phyloP scores from a whole-genome alignment of 2,888 invertebrate species.

The Caenorhabditis macrosperma region DNA sequence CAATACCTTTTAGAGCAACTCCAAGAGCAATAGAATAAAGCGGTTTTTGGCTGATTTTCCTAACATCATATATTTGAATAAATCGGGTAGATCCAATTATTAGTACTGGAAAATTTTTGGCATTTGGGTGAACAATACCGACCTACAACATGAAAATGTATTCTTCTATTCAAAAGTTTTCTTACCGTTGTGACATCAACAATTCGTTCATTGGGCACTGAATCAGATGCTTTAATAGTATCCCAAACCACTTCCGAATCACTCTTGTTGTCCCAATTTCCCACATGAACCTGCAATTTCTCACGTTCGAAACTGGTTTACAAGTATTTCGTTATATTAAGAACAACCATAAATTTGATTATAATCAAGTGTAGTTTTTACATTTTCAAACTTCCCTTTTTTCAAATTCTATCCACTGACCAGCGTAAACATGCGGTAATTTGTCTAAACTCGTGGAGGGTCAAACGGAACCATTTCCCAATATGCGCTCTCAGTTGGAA shows the following conservation, averaged over 20 bases:
- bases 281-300: constrained; percentile 40
- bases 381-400: too few relatives aligned
- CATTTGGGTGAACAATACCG: constrained; percentile 68
- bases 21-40: constrained; percentile 21
- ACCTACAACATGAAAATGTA: constrained; percentile 49
- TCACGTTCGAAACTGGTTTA: too few relatives aligned
- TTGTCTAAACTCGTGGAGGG: too few relatives aligned
- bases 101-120: constrained; percentile 68
- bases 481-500: too few relatives aligned
- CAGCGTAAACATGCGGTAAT: too few relatives aligned
- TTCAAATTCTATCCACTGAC: too few relatives aligned
- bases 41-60: constrained; percentile 15
- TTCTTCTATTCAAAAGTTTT: background rate
- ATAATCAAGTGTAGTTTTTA: background rate
- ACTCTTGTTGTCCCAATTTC: constrained; percentile 47
- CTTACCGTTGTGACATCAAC: constrained; percentile 30
- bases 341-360: too few relatives aligned
- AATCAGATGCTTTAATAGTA: constrained; percentile 12
- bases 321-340: too few relatives aligned
- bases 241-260: constrained; percentile 40
- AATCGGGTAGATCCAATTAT: constrained; percentile 65
- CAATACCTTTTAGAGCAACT: background rate
- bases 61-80: constrained; percentile 61
- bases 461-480: too few relatives aligned
- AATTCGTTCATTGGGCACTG: background rate